Conservation (phyloP, 2,113 vertebrate genomes). For the Pachypanchax playfairii region DNA sequence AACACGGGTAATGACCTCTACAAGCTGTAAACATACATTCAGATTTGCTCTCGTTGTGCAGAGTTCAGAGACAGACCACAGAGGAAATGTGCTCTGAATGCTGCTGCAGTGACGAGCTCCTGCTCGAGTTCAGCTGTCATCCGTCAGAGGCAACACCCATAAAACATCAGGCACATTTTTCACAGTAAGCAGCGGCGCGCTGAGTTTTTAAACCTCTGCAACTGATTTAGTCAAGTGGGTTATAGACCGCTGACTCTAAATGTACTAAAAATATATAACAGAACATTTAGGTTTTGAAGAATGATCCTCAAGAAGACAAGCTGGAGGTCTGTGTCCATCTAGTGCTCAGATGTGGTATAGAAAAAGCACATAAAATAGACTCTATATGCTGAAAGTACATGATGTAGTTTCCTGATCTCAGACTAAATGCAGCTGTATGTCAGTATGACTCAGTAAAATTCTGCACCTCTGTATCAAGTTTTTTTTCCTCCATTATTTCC, state of each 20-base stretch:
- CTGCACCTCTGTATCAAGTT: background rate
- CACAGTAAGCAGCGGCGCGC: constrained; percentile 34
- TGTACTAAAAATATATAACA: constrained; percentile 10
- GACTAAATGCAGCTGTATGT: constrained; percentile 4
- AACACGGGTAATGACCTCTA: constrained; percentile 2
- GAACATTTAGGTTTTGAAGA: constrained; percentile 13
- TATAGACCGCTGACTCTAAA: constrained; percentile 62
- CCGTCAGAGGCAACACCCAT: constrained; percentile 49
- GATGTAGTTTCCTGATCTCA: constrained; percentile 41
- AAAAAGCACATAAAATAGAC: background rate
- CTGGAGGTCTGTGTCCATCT: constrained; percentile 65
- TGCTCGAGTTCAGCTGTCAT: constrained; percentile 63
- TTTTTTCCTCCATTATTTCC: background rate
- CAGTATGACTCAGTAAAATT: constrained; percentile 8
- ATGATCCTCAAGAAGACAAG: background rate
- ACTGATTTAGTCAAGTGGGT: constrained; percentile 44
- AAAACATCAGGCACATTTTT: constrained; percentile 69
- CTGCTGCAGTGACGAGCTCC: too few species aligned
- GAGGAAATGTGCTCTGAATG: constrained; percentile 48
- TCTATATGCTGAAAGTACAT: background rate
- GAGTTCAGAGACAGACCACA: constrained; percentile 34
- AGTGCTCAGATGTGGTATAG: constrained; percentile 55
- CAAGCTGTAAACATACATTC: constrained; percentile 38
- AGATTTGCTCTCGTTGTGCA: constrained; percentile 26
- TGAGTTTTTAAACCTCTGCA: constrained; percentile 23